Evolutionary conservation across 2,797 vertebrate genomes (phyloP).

Genomic region (Huso huso): DNA sequence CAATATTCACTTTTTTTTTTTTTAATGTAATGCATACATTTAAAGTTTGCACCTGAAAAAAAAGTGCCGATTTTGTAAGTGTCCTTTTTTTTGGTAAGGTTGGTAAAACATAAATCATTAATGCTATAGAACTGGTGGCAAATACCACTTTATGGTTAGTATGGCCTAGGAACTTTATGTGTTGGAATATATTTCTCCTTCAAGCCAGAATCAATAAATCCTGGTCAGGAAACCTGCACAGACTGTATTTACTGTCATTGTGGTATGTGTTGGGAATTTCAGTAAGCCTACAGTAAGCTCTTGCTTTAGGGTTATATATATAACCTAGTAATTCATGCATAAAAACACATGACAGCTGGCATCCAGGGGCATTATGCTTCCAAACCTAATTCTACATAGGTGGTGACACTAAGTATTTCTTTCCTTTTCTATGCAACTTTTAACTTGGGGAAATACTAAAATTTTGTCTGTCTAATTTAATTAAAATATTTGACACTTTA

Average conservation of each 20-base stretch:
- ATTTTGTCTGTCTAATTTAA: conserved; percentile 37
- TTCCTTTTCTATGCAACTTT: conserved; percentile 70
- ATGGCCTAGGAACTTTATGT: background rate
- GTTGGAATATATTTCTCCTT: background rate
- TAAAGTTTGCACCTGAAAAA: background rate
- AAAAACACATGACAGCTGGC: background rate
- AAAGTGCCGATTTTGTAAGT: conserved; percentile 4
- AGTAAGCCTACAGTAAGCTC: too few relatives aligned
- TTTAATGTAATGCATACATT: conserved; percentile 6
- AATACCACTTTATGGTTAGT: background rate
- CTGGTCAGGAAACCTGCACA: conserved; percentile 3
- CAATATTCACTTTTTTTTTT: conserved; percentile 4
- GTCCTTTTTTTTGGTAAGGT: conserved; percentile 4
- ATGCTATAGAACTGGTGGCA: background rate
- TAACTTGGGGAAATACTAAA: conserved; percentile 40
- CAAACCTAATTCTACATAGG: conserved; percentile 12
- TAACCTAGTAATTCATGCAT: too few relatives aligned
- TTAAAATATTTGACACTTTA: conserved; percentile 52
- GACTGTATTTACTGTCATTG: background rate
- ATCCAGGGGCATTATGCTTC: conserved; percentile 15
- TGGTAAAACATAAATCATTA: background rate
- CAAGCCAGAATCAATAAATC: conserved; percentile 7
- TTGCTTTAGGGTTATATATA: too few relatives aligned
- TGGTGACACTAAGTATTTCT: conserved; percentile 27
- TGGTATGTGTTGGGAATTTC: conserved; percentile 1